These are phyloP conservation scores for Psilopogon haemacephalus DNA, from an alignment of 2,113 vertebrate genomes.

Conservation along the genomic window DNA sequence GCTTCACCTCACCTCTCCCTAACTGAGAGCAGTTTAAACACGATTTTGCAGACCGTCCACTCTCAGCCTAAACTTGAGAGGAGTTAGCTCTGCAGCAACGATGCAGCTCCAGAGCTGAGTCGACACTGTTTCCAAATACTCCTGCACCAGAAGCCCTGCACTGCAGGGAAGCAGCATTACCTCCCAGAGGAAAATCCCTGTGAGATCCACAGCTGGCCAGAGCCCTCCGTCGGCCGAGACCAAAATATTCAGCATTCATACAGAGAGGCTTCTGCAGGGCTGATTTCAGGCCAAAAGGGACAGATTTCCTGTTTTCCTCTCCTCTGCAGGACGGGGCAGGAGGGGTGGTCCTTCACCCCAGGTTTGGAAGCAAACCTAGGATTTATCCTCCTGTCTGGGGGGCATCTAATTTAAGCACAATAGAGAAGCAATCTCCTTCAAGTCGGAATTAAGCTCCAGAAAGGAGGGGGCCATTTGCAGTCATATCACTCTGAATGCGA, in stretches of 20 bases:
- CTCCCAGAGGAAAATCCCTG: slow-evolving; percentile 68
- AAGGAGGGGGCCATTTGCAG: slow-evolving; percentile 68
- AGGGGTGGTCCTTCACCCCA: slow-evolving; percentile 1
- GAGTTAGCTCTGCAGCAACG: slow-evolving; percentile 57
- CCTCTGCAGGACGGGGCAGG: slow-evolving; percentile 22
- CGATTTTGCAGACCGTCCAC: slow-evolving; percentile 1
- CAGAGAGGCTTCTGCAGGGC: slow-evolving; percentile 54
- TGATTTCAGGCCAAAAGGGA: slow-evolving; percentile 59
- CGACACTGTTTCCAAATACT: slow-evolving; percentile 19
- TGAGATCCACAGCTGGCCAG: slow-evolving; percentile 66
- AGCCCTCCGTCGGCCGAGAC: slow-evolving; percentile 45
- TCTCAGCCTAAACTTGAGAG: slow-evolving; percentile 49
- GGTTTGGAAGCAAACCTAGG: slow-evolving; percentile 30
- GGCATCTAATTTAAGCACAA: slow-evolving; percentile 37
- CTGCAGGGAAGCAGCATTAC: slow-evolving; percentile 60
- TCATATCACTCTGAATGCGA: slow-evolving; percentile 62
- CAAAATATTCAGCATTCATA: slow-evolving; percentile 58
- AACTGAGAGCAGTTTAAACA: neutral
- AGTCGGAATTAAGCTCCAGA: slow-evolving; percentile 43
- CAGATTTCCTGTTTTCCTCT: slow-evolving; percentile 66
- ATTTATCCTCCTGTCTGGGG: neutral
- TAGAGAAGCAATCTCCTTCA: slow-evolving; percentile 4
- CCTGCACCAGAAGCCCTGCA: slow-evolving; percentile 67
- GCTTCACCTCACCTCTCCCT: neutral
- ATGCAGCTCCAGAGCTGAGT: slow-evolving; percentile 10